phyloP scores from a whole-genome alignment of 2,797 vertebrate species.

The Sebastes trivittatus region DNA sequence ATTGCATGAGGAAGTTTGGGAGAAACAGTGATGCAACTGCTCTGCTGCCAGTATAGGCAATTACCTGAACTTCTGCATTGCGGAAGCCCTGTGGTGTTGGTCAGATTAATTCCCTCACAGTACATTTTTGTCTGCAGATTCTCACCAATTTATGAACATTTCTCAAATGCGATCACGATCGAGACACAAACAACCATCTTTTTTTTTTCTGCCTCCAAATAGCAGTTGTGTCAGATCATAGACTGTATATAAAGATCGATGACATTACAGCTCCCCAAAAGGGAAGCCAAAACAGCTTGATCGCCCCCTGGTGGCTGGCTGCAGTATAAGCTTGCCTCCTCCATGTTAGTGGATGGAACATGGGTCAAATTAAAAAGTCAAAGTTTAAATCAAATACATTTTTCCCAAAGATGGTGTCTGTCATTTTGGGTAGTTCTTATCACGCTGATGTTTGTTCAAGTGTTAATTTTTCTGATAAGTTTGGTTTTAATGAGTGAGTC shows the following conservation, averaged over 20 bases:
- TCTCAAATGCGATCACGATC: background rate
- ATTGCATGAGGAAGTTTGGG: background rate
- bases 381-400: rapidly evolving
- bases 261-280: too few species aligned
- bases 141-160: background rate
- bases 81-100: background rate
- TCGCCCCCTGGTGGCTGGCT: too few species aligned
- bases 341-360: too few species aligned
- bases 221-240: background rate
- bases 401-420: too few species aligned
- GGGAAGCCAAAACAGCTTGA: too few species aligned
- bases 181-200: slow-evolving; percentile 38
- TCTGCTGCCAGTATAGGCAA: background rate
- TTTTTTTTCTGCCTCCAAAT: slow-evolving; percentile 35
- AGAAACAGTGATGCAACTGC: background rate
- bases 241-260: too few species aligned
- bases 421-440: too few species aligned
- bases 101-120: background rate
- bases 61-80: background rate
- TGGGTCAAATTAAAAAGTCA: too few species aligned
- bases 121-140: background rate
- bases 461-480: too few species aligned
- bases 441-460: too few species aligned
- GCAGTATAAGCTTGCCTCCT: too few species aligned
- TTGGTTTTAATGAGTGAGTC: too few species aligned